phyloP scores from a whole-genome alignment of 2,888 invertebrate species.

The Desoria tigrina region DNA sequence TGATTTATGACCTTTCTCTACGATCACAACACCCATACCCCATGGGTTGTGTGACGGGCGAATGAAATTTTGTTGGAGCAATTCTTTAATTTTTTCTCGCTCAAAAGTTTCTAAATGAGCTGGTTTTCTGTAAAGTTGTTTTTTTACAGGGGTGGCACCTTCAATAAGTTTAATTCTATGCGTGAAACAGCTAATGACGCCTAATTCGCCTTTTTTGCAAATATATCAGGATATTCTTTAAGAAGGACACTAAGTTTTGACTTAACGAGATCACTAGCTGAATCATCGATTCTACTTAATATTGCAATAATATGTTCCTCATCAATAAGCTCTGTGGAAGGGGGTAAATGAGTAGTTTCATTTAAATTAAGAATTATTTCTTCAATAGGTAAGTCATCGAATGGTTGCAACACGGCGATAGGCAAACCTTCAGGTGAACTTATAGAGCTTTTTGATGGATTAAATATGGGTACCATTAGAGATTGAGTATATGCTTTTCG shows the following conservation, averaged over 20 bases:
- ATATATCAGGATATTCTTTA: too few species aligned
- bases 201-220: too few species aligned
- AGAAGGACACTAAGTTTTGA: not conserved
- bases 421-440: not conserved
- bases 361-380: not conserved
- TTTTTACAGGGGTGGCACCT: constrained; percentile 28
- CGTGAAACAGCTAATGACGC: too few species aligned
- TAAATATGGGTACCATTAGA: not conserved
- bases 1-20: constrained; percentile 24
- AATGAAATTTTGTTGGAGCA: constrained; percentile 27
- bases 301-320: not conserved
- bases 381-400: not conserved
- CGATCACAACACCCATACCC: constrained; percentile 27
- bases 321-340: too few species aligned
- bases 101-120: constrained; percentile 29
- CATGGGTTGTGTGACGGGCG: constrained; percentile 22
- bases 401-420: not conserved
- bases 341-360: too few species aligned
- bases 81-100: constrained; percentile 27
- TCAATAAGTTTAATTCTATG: too few species aligned
- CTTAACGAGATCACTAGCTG: not conserved
- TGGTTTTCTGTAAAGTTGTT: constrained; percentile 30
- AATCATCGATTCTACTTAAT: not conserved
- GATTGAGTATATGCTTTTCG: not conserved
- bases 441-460: not conserved